Conservation (phyloP, 2,797 vertebrate species). For the Etheostoma perlongum region DNA sequence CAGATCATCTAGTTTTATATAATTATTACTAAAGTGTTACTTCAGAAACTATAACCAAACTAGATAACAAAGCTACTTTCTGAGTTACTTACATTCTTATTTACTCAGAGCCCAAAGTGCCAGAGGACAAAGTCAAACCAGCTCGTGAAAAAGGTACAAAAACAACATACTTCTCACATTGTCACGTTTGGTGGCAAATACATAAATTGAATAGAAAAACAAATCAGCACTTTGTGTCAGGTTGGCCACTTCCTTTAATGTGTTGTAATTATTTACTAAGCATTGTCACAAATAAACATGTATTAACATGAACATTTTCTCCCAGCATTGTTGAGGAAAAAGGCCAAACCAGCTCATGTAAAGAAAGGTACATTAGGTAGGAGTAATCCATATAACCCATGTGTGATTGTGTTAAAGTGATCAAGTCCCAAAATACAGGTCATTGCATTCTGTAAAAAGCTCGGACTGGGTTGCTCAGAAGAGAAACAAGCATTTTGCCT, state of each 20-base stretch:
- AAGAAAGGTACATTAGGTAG: conserved; percentile 48
- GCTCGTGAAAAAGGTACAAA: conserved; percentile 43
- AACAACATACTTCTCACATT: background rate
- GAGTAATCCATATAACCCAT: background rate
- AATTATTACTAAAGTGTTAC: background rate
- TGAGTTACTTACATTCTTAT: conserved; percentile 7
- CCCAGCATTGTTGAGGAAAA: conserved; percentile 40
- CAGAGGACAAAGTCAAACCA: conserved; percentile 51
- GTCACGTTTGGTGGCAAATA: conserved; percentile 5
- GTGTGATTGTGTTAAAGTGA: background rate
- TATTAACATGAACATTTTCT: conserved; percentile 19
- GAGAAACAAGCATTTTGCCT: conserved; percentile 16
- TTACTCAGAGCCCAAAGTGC: conserved; percentile 45
- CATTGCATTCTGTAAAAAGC: background rate
- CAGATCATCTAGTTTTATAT: background rate
- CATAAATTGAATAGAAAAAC: background rate
- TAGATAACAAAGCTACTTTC: background rate
- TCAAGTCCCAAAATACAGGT: background rate
- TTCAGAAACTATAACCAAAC: background rate
- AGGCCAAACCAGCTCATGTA: conserved; percentile 25
- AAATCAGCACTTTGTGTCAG: background rate
- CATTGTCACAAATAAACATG: background rate
- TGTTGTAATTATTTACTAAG: background rate
- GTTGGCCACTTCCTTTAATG: background rate
- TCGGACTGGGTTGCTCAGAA: background rate